Conservation (phyloP, 2,113 vertebrate genomes). For the cat (Felis catus) region F.catus_Fca126_mat1.0 CM031417.1:39685001-39685500, state of each 20-base stretch:
- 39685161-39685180: not conserved
- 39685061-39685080: not conserved
- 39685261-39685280: not conserved
- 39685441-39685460: no score
- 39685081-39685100: not conserved
- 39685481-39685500: not conserved
- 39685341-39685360: no score
- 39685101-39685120: not conserved
- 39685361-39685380: no score
- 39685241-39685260: constrained; percentile 5
- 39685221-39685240: not conserved
- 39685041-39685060: not conserved
- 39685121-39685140: not conserved
- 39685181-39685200: not conserved
- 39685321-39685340: no score
- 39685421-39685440: no score
- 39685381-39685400: no score
- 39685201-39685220: not conserved
- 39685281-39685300: not conserved
- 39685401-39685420: no score
- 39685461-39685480: no score
- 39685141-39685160: not conserved
- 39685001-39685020: not conserved
- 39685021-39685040: constrained; percentile 9
- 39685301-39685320: no score